These are phyloP conservation scores for Coelopa frigida DNA, from an alignment of 1,140 invertebrate genomes.

Conservation along the genomic window DNA sequence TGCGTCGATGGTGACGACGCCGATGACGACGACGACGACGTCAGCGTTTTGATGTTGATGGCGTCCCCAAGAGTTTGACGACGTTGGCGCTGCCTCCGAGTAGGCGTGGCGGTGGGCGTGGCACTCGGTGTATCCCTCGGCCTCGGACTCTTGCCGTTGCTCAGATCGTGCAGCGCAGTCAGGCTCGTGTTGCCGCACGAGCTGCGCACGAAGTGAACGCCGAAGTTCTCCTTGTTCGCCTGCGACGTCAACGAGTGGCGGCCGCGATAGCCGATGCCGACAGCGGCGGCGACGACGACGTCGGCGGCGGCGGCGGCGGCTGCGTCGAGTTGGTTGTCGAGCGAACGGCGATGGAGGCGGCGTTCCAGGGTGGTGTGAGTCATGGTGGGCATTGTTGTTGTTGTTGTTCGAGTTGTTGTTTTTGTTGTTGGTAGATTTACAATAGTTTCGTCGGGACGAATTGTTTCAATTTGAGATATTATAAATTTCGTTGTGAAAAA, in stretches of 20 bases:
- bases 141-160: constrained; percentile 37
- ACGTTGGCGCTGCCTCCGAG: constrained; percentile 13
- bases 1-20: background rate
- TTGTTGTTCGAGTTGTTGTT: background rate
- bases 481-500: too few relatives aligned
- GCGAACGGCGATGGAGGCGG: constrained; percentile 36
- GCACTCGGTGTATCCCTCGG: background rate
- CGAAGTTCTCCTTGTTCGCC: constrained; percentile 38
- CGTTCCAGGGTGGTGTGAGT: constrained; percentile 15
- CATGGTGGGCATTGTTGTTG: constrained; percentile 35
- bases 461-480: too few relatives aligned
- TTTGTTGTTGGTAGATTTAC: background rate
- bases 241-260: constrained; percentile 7
- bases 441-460: too few relatives aligned
- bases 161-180: constrained; percentile 36
- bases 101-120: constrained; percentile 23
- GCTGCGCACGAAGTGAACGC: constrained; percentile 38
- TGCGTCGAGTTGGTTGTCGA: constrained; percentile 22
- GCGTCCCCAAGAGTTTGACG: background rate
- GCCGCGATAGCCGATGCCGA: background rate
- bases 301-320: constrained; percentile 1
- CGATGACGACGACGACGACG: constrained; percentile 16
- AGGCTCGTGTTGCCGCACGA: constrained; percentile 37
- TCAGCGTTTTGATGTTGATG: constrained; percentile 8
- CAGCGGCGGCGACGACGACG: constrained; percentile 10